Base-by-base conservation (phyloP, 2,888 invertebrate genomes). In the Drosophila phalerata region DNA sequence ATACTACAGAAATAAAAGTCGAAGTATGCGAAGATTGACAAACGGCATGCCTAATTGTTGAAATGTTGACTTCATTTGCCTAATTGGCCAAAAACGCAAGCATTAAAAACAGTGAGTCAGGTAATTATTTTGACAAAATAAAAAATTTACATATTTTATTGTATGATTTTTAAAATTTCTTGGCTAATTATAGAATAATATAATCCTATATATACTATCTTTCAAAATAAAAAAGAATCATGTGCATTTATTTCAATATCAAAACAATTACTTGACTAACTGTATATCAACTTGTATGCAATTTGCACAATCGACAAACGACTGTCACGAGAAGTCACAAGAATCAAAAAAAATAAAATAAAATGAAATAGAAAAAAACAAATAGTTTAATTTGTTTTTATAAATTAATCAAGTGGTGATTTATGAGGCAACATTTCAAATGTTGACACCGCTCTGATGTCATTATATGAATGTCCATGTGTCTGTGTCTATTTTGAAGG, bases 401-500 rank as follows among this genome's bases (percentile, higher is more conserved):
- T 85, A 88, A 83, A 89, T 86, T 83, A 88, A 81, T 88, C 84
- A 88, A 86, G 73, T 67, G 61, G 75, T 89, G 90, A 89, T 86
- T 89, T 88, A 86, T 89, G 67, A 62, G 73, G 72, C 85, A 75
- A 77, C 79, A 79, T 81, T 74, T 79, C 65, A 84, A 75, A 60
- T 60, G 75, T 67, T 79, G 83, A 71, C 75, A 85, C 69, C 68
- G 61, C 62, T 77, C 76, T 87, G 87, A 87, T 87, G 87, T 87
- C 87, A 87, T 90, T 88, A 86, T 77, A 69, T 28, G 8, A 2
- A 22, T 64, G 53, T 61, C 25, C 60, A 56, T 68, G 48, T 60
- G 55, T 49, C 45, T 58, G 43, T 57, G 32, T 57, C 25, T 22
- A 49, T 61, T 73, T 52, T 79, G 86, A 90, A 87, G 87, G 87